Evolutionary conservation across 2,888 invertebrate genomes (phyloP).

Genomic region (Zaprionus lineosus): DNA sequence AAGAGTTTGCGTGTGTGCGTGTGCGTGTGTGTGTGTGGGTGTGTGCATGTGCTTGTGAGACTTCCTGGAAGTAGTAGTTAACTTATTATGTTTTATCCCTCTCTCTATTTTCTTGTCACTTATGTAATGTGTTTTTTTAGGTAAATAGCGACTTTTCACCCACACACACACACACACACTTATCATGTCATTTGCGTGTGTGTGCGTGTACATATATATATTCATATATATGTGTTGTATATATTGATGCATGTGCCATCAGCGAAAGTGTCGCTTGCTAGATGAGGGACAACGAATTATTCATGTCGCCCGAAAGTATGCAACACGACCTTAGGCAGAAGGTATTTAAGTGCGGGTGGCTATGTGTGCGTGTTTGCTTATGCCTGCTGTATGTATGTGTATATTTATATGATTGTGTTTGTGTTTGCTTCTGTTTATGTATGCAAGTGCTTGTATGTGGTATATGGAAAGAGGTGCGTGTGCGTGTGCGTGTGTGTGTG

Average conservation of each 20-base stretch:
- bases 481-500: not conserved
- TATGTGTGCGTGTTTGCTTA: not conserved
- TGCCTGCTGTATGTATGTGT: not conserved
- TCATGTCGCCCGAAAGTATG: constrained; percentile 72
- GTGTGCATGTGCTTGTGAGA: constrained; percentile 15
- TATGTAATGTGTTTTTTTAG: constrained; percentile 76
- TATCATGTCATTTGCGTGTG: constrained; percentile 1
- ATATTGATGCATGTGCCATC: too few relatives aligned
- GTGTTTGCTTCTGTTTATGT: constrained; percentile 13
- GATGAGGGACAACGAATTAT: constrained; percentile 43
- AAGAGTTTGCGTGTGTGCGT: not conserved
- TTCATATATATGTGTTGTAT: too few relatives aligned
- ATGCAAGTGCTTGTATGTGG: constrained; percentile 46
- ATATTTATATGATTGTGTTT: not conserved
- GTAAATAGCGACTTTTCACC: constrained; percentile 60
- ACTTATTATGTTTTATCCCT: constrained; percentile 59
- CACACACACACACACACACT: constrained; percentile 1
- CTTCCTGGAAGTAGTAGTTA: constrained; percentile 66
- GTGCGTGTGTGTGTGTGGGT: constrained; percentile 29
- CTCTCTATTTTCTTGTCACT: constrained; percentile 70
- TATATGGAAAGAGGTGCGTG: too few relatives aligned
- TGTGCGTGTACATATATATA: constrained; percentile 1
- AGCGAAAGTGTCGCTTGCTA: not conserved
- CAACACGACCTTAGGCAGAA: constrained; percentile 52
- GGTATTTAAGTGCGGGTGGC: too few relatives aligned